Base-by-base conservation (phyloP, 2,888 invertebrate genomes). In the Homarus gammarus region DNA sequence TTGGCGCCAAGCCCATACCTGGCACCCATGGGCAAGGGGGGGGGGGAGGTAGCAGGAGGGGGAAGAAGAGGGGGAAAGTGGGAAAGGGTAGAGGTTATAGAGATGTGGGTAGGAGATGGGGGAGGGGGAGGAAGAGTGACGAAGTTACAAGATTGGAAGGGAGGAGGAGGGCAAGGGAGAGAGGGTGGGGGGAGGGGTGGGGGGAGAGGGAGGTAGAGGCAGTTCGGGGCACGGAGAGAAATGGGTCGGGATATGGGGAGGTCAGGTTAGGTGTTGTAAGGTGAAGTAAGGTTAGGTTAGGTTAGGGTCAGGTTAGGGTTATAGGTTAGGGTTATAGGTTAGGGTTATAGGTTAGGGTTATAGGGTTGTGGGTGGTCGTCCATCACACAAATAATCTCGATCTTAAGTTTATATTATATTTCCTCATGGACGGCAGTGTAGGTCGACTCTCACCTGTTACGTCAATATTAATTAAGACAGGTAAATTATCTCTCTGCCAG, bases 181-280 rank as follows among this genome's bases (percentile, higher is more conserved):
- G 77, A 27, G n/a, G n/a, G 44, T 18, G 44, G 6, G 49, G 22
- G 18, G 77, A n/a, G n/a, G n/a, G n/a, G n/a, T n/a, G n/a, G 44
- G 77, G 27, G 77, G 40, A 77, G 77, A 10, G 40, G 49, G 77
- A 77, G 77, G 44, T n/a, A 77, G 44, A 44, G 77, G 12, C 10
- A 1, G 44, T 38, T 0, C 8, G 2, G 38, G n/a, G 40, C 8
- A 40, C n/a, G n/a, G n/a, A 40, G n/a, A n/a, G 5, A 27, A 77
- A 38, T n/a, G 44, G 38, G 38, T 10, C 38, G n/a, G n/a, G 77
- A 40, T 12, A 44, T 49, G 44, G 12, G 0, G 44, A 49, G 44
- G n/a, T n/a, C n/a, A n/a, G n/a, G n/a, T n/a, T n/a, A n/a, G 44
- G 44, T 10, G 44, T 12, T 10, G 1, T 49, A 49, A 49, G 44